Evolutionary conservation across 2,888 invertebrate genomes (phyloP).

Genomic region (Oscheius sp.): DNA sequence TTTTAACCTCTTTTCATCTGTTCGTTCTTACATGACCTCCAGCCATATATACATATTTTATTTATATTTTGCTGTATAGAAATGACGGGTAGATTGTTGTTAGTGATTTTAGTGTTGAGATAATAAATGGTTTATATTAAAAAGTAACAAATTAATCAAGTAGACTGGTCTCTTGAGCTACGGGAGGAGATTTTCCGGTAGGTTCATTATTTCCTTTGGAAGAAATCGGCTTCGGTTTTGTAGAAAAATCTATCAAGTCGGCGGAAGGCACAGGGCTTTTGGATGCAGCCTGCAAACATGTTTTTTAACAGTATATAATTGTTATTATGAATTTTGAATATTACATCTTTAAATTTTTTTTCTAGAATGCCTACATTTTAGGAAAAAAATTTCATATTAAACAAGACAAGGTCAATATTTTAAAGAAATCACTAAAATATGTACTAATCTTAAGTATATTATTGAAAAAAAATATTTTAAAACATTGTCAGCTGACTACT

Average conservation of each 20-base stretch:
- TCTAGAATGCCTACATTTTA: too few species aligned
- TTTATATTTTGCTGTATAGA: neutral
- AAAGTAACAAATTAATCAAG: neutral
- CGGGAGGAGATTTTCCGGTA: conserved; percentile 2
- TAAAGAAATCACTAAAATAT: too few species aligned
- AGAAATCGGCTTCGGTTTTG: neutral
- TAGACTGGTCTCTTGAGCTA: conserved; percentile 1
- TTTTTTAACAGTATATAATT: too few species aligned
- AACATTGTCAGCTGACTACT: too few species aligned
- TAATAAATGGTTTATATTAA: neutral
- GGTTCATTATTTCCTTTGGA: too few species aligned
- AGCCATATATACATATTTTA: neutral
- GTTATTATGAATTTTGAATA: too few species aligned
- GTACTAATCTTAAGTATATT: too few species aligned
- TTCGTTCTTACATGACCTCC: neutral
- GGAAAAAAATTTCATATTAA: too few species aligned
- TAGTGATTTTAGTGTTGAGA: conserved; percentile 1
- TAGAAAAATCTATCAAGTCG: conserved; percentile 1
- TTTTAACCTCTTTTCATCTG: neutral
- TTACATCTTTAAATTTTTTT: too few species aligned
- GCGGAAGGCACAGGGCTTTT: neutral
- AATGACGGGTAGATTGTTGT: conserved; percentile 11
- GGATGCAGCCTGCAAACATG: too few species aligned
- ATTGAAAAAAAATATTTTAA: too few species aligned
- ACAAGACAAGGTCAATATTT: too few species aligned